Evolutionary conservation across 2,888 invertebrate genomes (phyloP), one percentile per base, ranked within the genome.

Genomic region (Cinara cedri): DNA sequence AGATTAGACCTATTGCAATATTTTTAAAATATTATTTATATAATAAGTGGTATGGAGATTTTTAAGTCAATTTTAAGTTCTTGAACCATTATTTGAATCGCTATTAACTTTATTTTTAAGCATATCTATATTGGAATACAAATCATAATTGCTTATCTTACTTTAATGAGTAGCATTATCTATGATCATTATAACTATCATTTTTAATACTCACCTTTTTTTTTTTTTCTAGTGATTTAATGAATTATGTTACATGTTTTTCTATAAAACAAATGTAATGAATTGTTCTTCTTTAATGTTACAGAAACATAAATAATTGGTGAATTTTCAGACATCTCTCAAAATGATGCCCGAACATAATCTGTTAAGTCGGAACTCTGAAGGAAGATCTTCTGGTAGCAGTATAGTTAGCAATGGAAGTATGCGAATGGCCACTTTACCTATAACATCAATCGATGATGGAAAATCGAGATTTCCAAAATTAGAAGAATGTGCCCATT

Each of bases 401-500:
- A 71, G 80, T 70, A 26, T 72, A 34, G 16, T 70, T 0, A 81
- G 81, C 55, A 70, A 71, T 49, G 70, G 81, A 46, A 81, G 81
- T 70, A 68, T 81, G 42, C 80, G 81, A 1, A 55, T 81, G 49
- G 63, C 81, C 8, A 68, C 81, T 10, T 68, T 78, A 51, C 78
- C 78, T 34, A 19, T 82, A n/a, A 82, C 82, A 81, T 82, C 83
- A 42, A 76, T 83, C 70, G 83, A 83, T 68, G 82, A 83, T 55
- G 82, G 83, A 60, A 82, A 82, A 57, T 90, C 91, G 83, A 89
- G 92, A 78, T 94, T 95, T 87, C 94, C 94, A 74, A 93, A 93
- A 85, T 89, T 98, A 82, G 96, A 97, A 86, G 97, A 98, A 86
- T 98, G 98, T 87, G 97, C 97, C 8, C 98, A 98, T 86, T 98